A percentile compares a stretch with the other conserved stretches of the same genome.
These are phyloP conservation scores for Abrostola triplasia DNA, from an alignment of 2,888 invertebrate genomes.

Conservation along the genomic window DNA sequence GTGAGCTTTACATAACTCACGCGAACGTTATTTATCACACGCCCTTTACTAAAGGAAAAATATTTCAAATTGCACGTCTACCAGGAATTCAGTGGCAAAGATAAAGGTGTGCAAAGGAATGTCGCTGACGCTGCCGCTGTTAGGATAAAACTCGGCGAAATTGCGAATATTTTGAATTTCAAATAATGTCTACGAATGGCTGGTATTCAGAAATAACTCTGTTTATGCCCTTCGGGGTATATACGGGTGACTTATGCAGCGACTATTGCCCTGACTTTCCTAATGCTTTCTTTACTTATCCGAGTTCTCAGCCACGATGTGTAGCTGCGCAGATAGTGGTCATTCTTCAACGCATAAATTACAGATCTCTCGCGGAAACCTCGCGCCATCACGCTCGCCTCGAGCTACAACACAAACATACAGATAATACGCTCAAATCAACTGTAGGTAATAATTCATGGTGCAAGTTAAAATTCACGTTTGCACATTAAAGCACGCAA, in stretches of 20 bases:
- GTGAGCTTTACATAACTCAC: constrained; percentile 39
- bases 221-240: constrained; percentile 43
- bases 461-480: constrained; percentile 70
- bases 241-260: constrained; percentile 47
- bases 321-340: constrained; percentile 64
- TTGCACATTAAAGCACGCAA: constrained; percentile 74
- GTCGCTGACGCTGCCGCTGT: constrained; percentile 47
- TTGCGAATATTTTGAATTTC: constrained; percentile 61
- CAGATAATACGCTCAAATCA: constrained; percentile 72
- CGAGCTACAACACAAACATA: constrained; percentile 65
- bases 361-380: constrained; percentile 66
- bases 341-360: constrained; percentile 72
- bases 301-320: constrained; percentile 37
- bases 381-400: constrained; percentile 69
- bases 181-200: constrained; percentile 53
- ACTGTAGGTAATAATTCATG: constrained; percentile 57
- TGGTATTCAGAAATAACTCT: constrained; percentile 57
- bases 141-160: constrained; percentile 57
- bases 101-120: constrained; percentile 59
- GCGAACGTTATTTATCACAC: constrained; percentile 43
- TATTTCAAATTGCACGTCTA: constrained; percentile 55
- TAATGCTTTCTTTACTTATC: constrained; percentile 48
- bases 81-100: constrained; percentile 52
- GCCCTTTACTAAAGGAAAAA: constrained; percentile 50
- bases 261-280: constrained; percentile 42